Evolutionary conservation across 2,888 invertebrate species (phyloP).

Genomic region (Exephanes ischioxanthus): DNA sequence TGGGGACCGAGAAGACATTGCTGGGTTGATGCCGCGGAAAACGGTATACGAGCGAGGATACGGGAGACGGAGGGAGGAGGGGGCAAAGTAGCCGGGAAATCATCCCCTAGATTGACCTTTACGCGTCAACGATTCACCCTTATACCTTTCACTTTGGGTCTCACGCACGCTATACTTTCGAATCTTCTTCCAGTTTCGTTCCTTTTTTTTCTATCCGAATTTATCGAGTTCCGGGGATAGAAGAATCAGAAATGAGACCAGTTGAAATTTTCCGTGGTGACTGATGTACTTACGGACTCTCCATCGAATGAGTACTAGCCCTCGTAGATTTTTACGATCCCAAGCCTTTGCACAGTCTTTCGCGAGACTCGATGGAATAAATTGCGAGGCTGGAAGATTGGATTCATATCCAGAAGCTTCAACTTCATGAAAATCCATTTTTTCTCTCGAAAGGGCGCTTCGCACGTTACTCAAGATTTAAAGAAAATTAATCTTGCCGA

Average conservation of each 20-base stretch:
- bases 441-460: background rate
- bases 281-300: slow-evolving; percentile 21
- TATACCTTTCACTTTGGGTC: slow-evolving; percentile 41
- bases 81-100: slow-evolving; percentile 37
- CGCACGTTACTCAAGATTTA: background rate
- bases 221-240: slow-evolving; percentile 31
- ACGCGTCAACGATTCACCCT: slow-evolving; percentile 47
- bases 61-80: background rate
- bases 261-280: background rate
- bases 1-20: slow-evolving; percentile 29
- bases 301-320: background rate
- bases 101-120: slow-evolving; percentile 52
- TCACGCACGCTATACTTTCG: background rate
- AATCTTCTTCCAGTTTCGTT: slow-evolving; percentile 17
- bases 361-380: background rate
- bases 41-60: slow-evolving; percentile 26
- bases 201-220: slow-evolving; percentile 50
- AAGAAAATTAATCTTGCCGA: background rate
- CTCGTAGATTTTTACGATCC: slow-evolving; percentile 12
- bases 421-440: background rate
- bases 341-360: background rate
- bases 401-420: background rate
- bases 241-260: slow-evolving; percentile 8
- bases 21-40: slow-evolving; percentile 48
- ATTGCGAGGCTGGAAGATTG: slow-evolving; percentile 3